Evolutionary conservation across 2,888 invertebrate genomes (phyloP).

Genomic region (Lepidochrysops patricia): DNA sequence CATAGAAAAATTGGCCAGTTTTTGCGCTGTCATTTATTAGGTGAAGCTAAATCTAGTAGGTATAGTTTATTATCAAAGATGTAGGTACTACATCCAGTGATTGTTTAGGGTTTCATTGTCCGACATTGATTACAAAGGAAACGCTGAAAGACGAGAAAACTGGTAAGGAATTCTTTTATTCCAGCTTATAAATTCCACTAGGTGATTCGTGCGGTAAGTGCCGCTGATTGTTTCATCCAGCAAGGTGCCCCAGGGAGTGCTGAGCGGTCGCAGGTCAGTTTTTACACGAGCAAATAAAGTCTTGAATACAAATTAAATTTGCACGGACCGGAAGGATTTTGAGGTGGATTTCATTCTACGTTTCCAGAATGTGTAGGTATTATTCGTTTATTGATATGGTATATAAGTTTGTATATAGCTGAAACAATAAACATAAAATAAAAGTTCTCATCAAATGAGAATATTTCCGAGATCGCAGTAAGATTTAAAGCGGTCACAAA

Average conservation of each 20-base stretch:
- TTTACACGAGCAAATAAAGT: not conserved
- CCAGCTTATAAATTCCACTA: not conserved
- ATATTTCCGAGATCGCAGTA: not conserved
- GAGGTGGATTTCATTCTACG: not conserved
- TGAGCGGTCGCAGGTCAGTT: not conserved
- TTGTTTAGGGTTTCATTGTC: too few relatives aligned
- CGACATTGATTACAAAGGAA: too few relatives aligned
- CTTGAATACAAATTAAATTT: not conserved
- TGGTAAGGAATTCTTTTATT: not conserved
- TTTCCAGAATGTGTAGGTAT: too few relatives aligned
- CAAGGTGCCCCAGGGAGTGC: not conserved
- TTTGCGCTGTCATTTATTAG: too few relatives aligned
- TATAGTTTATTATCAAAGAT: too few relatives aligned
- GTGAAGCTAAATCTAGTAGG: too few relatives aligned
- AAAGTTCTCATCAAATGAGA: not conserved
- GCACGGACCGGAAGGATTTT: not conserved
- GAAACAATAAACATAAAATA: too few relatives aligned
- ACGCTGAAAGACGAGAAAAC: too few relatives aligned
- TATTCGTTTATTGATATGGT: too few relatives aligned
- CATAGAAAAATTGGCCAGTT: too few relatives aligned
- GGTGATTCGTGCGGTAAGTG: not conserved
- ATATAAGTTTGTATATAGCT: too few relatives aligned
- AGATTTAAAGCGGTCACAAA: slow-evolving; percentile 22
- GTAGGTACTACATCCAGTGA: too few relatives aligned
- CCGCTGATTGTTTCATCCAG: not conserved